These are phyloP conservation scores for Enteromius radiatus DNA, from an alignment of 2,797 vertebrate genomes.

Conservation along the genomic window DNA sequence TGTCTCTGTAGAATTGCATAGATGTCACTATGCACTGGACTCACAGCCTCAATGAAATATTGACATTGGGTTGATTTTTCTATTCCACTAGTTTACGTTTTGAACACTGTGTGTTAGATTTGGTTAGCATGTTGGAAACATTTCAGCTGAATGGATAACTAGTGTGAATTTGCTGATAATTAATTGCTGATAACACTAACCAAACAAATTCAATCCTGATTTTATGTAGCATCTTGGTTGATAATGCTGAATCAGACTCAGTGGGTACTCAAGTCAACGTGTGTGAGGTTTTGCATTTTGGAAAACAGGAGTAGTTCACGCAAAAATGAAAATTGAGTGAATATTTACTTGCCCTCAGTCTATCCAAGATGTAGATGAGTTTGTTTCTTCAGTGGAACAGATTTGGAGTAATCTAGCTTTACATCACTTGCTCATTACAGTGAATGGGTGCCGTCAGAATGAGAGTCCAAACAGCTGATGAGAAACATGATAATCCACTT, in stretches of 20 bases:
- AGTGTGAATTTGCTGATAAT: neutral
- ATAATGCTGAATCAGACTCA: conserved; percentile 14
- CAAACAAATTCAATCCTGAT: conserved; percentile 1
- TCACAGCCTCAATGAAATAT: conserved; percentile 20
- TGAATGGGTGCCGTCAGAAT: neutral
- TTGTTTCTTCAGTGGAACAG: neutral
- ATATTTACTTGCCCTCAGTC: neutral
- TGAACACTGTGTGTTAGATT: conserved; percentile 30
- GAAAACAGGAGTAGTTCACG: neutral
- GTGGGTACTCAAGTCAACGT: neutral
- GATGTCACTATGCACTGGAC: neutral
- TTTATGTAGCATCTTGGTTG: conserved; percentile 19
- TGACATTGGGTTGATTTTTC: neutral
- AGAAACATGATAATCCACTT: neutral
- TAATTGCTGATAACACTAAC: neutral
- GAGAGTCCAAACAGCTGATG: neutral
- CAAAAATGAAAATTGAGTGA: neutral
- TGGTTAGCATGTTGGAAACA: conserved; percentile 7
- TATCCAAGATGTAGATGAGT: neutral
- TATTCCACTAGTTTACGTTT: neutral
- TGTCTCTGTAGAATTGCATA: neutral
- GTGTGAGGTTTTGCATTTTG: conserved; percentile 1
- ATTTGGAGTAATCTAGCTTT: neutral
- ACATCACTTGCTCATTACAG: neutral
- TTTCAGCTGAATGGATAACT: neutral